Evolutionary conservation across 2,797 vertebrate species (phyloP), one percentile per base, ranked within the genome.

Genomic region (Characodon lateralis): DNA sequence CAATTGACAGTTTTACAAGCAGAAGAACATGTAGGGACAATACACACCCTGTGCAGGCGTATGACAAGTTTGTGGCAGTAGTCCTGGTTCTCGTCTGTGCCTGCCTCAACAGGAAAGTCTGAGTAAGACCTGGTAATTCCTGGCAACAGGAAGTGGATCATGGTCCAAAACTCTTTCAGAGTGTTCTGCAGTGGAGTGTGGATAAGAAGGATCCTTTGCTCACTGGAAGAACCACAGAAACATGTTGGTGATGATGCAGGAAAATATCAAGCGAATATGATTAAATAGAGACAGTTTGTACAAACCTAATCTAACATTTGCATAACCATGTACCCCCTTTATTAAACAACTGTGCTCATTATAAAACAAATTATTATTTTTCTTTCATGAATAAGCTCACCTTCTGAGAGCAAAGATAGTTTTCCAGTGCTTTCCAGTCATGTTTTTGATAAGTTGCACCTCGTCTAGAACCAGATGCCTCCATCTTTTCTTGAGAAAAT

Each of bases 11-110:
- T 50, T 73, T 31, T 48, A 78, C 1, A 14, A 12, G n/a, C n/a
- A 41, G 26, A 74, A 5, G 24, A 51, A 48, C 46, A 9, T 31
- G 13, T 10, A 50, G 72, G 3, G 0, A 4, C 5, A 63, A 56
- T 3, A 95, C 96, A 6, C 77, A 98, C 97, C 93, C 97, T 96
- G 91, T 98, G 97, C 76, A 98, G 93, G 58, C 97, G 96, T 87
- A 98, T 98, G 84, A 98, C 96, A 84, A 98, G 94, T 79, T 98
- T 98, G 93, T 98, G 97, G 91, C 96, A 97, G 87, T 97, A 98
- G 93, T 98, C 97, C 89, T 97, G 97, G 92, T 97, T 98, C 89
- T 98, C 96, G 85, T 98, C 97, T n/a, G 96, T 97, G 86, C 96
- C 93, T 8, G 95, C 95, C 89, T 97, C 97, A 28, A 97, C 95